Evolutionary conservation across 2,797 vertebrate genomes (phyloP).

Genomic region (Xenops minutus): DNA sequence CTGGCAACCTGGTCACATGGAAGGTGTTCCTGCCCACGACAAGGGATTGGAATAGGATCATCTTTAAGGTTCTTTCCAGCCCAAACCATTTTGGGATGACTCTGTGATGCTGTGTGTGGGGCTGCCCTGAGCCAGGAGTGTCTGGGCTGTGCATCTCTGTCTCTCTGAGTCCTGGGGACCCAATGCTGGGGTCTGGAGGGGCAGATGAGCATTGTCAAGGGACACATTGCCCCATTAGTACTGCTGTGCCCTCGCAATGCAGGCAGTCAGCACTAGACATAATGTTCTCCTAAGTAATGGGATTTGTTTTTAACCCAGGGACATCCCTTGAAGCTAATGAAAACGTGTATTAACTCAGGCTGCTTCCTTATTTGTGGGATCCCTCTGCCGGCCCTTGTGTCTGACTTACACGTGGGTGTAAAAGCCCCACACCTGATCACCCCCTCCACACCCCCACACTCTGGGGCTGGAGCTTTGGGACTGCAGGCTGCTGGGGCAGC

Average conservation of each 20-base stretch:
- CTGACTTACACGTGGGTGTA: not conserved
- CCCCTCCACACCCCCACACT: not conserved
- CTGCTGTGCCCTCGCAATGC: rapidly evolving
- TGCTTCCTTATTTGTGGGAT: not conserved
- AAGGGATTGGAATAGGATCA: not conserved
- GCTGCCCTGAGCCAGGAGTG: not conserved
- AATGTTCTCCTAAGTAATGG: not conserved
- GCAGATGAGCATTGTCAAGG: rapidly evolving
- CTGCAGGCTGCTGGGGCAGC: conserved; percentile 50
- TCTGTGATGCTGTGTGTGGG: not conserved
- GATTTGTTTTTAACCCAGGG: not conserved
- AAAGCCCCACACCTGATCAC: not conserved
- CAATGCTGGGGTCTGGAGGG: not conserved
- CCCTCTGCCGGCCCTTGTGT: not conserved
- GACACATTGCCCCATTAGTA: not conserved
- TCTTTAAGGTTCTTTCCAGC: not conserved
- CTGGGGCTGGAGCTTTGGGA: not conserved
- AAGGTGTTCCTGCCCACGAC: not conserved
- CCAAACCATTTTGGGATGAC: not conserved
- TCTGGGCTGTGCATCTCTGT: too few relatives aligned
- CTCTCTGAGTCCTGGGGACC: not conserved
- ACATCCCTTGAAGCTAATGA: not conserved
- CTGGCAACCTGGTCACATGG: not conserved
- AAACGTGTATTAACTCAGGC: not conserved
- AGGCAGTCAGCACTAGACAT: not conserved